Conservation (phyloP, 2,888 invertebrate species). For the Hypomecis punctinalis region DNA sequence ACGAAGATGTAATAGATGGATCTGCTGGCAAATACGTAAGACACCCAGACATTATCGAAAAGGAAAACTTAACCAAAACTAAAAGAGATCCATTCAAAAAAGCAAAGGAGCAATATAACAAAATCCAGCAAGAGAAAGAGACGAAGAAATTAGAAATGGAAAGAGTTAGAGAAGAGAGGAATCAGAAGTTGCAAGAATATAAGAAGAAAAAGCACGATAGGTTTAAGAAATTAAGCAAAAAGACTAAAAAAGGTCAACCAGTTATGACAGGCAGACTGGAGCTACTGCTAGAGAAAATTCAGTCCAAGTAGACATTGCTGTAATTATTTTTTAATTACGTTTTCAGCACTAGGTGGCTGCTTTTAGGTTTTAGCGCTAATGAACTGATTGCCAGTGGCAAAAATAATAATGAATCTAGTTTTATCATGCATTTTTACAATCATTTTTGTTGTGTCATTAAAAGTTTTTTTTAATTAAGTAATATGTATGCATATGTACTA, state of each 20-base stretch:
- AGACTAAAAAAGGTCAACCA: conserved; percentile 93
- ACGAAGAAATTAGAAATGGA: conserved; percentile 76
- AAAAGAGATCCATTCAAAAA: conserved; percentile 77
- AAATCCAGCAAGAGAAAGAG: conserved; percentile 83
- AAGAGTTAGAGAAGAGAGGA: conserved; percentile 83
- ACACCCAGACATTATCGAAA: conserved; percentile 73
- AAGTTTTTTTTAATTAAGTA: no score
- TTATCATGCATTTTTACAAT: no score
- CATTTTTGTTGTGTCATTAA: no score
- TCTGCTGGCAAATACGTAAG: conserved; percentile 70
- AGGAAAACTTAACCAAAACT: conserved; percentile 49
- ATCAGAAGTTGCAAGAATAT: conserved; percentile 87
- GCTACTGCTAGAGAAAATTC: conserved; percentile 90
- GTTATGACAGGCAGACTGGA: conserved; percentile 93
- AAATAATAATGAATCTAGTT: no score
- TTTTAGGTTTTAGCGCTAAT: not conserved
- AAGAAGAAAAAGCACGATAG: conserved; percentile 89
- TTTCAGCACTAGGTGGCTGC: no score
- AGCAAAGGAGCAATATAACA: conserved; percentile 82
- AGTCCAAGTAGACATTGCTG: conserved; percentile 53
- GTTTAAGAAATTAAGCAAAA: conserved; percentile 90
- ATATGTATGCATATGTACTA: no score
- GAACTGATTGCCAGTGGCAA: not conserved
- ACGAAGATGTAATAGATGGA: conserved; percentile 69
- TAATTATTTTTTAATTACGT: not conserved